Evolutionary conservation across 2,797 vertebrate genomes (phyloP), one percentile per base, ranked within the genome.

Genomic region (Poeciliopsis paucimaculata): DNA sequence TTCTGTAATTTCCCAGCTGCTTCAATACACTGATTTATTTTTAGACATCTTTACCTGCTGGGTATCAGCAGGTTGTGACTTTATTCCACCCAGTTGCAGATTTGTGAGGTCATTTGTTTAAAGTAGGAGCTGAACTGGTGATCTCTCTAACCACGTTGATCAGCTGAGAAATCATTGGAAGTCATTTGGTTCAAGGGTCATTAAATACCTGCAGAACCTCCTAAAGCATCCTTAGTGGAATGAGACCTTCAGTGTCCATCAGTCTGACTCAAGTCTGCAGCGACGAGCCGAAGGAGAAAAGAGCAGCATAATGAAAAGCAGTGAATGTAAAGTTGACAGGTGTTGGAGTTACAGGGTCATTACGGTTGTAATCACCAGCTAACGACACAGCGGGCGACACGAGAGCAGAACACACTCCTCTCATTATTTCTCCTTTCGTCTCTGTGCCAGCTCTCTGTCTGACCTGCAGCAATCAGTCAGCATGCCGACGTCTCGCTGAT

Each of bases 321-420:
- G 70, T 84, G 86, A 85, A 49, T 83, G 71, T 87, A 78, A 77
- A 82, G 84, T 23, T 90, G 91, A 90, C 91, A 94, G 91, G 89
- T 93, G 90, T 85, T 85, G 34, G 82, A 86, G 81, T 89, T 84
- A 78, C 80, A 74, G 91, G 87, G 85, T 91, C 87, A 85, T 93
- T 94, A 93, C 62, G 83, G 23, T 77, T 82, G 51, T 92, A 92
- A 93, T 92, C 85, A 90, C 79, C 88, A 71, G 47, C 85, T 92
- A 92, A 91, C 84, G 88, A 82, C 84, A 80, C 79, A 74, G 81
- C 81, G 75, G 85, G 82, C 85, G 81, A 82, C 60, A 75, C 49
- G 78, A 81, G 81, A 86, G 51, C 73, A 43, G 72, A 82, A 72
- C 77, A 70, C 77, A 13, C 72, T 74, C 68, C 41, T 41, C 28